Evolutionary conservation across 2,797 vertebrate genomes (phyloP).

Genomic region (Phoeniculus purpureus): DNA sequence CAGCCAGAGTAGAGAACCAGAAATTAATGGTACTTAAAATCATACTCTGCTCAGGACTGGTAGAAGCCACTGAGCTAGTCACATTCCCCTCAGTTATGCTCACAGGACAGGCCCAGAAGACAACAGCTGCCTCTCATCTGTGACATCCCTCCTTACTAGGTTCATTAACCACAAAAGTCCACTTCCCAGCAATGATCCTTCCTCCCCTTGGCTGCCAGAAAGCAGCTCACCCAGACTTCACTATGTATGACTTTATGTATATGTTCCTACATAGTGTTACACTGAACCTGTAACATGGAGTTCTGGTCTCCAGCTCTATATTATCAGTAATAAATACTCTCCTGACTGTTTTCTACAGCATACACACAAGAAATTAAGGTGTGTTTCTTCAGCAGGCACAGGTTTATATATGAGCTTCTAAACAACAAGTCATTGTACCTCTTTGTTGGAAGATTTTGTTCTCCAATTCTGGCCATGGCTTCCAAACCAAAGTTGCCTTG

Average conservation of each 20-base stretch:
- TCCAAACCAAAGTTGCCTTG: slow-evolving; percentile 89
- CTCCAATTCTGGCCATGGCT: slow-evolving; percentile 84
- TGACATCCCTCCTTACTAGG: background rate
- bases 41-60: background rate
- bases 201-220: background rate
- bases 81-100: background rate
- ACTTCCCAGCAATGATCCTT: background rate
- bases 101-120: background rate
- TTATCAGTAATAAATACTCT: background rate
- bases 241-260: background rate
- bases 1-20: background rate
- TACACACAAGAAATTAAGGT: background rate
- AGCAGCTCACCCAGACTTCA: background rate
- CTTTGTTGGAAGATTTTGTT: slow-evolving; percentile 82
- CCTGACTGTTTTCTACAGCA: background rate
- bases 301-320: background rate
- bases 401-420: background rate
- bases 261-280: background rate
- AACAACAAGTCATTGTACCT: slow-evolving; percentile 75
- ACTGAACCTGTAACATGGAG: background rate
- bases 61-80: background rate
- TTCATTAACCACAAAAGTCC: background rate
- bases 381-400: background rate
- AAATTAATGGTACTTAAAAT: background rate
- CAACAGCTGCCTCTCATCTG: background rate